Base-by-base conservation (phyloP, 2,113 vertebrate species). In the Sarotherodon lohbergeri region DNA sequence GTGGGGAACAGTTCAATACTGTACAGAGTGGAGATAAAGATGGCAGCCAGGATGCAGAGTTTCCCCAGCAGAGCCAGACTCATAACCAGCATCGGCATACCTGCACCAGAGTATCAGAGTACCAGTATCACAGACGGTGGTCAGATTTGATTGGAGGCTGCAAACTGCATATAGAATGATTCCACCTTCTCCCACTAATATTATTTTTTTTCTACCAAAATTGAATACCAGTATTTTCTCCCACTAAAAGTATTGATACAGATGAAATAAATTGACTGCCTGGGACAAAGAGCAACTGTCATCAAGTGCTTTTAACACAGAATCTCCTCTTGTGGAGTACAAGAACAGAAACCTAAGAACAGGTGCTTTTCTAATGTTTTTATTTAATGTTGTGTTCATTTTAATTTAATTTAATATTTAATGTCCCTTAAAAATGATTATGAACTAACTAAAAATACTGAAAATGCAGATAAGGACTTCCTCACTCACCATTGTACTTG, bases 1-100 rank as follows among this genome's bases (percentile, higher is more conserved):
- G 96, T 97, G 55, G 96, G 96, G 27, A 97, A 97, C 48, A 96
- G 94, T 66, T 97, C 96, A 1, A 96, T 96, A 88, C 91, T 85
- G 88, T 96, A 97, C 41, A 97, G 93, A 1, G 90, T 14, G 7
- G 91, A 94, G 50, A 96, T 94, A 56, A 94, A 96, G 43, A 86
- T 81, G 7, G 94, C 93, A 0, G 90, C 93, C 81, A 96, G 94
- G 82, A 96, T 94, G 66, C 96, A 96, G 39, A 97, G 93, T 66
- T 97, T 97, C 8, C 96, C 96, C 84, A 96, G 56, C 39, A 97
- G 87, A 29, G 96, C 96, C 79, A 95, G 82, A 61, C 90, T 88
- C 94, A 97, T 95, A 78, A 96, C 95, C 84, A 96, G 68, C 10
- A 80, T 80, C 1, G 93, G 93, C 1, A 90, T 84, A 48, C 84